phyloP scores from a whole-genome alignment of 2,888 invertebrate species.

The Epinotia ramella region DNA sequence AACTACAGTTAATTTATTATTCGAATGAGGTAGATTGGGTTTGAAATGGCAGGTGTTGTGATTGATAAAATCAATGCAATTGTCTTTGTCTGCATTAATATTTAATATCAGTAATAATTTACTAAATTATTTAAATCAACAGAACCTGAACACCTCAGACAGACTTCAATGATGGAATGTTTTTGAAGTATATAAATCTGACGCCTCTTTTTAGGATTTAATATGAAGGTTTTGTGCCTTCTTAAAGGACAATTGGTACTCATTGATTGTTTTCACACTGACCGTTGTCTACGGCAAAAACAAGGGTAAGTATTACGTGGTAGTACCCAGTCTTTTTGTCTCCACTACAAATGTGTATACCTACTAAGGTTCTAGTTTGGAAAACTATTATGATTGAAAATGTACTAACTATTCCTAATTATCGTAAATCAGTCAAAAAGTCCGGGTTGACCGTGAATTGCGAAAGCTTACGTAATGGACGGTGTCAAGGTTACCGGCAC shows the following conservation, averaged over 20 bases:
- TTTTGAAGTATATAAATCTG: no score
- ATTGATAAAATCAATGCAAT: neutral
- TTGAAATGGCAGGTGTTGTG: constrained; percentile 1
- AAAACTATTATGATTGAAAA: neutral
- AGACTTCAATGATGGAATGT: no score
- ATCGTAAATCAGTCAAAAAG: constrained; percentile 58
- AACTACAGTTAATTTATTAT: constrained; percentile 34
- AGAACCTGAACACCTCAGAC: neutral
- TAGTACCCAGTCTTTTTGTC: no score
- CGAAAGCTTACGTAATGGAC: constrained; percentile 66
- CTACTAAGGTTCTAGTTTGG: no score
- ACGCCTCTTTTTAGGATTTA: no score
- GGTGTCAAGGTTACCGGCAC: constrained; percentile 69
- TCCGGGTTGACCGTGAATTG: constrained; percentile 67
- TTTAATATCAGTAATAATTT: neutral
- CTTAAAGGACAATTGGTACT: no score
- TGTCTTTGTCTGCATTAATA: neutral
- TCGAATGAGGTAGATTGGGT: constrained; percentile 12
- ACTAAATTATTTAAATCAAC: neutral
- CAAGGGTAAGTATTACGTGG: no score
- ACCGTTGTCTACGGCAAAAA: no score
- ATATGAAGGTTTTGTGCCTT: no score
- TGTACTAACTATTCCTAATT: no score
- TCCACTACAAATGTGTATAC: no score
- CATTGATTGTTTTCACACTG: no score